Percentiles rank a stretch among this genome's conserved stretches.
Evolutionary conservation across 2,797 vertebrate genomes (phyloP).

Genomic region (Cetoscarus ocellatus): DNA sequence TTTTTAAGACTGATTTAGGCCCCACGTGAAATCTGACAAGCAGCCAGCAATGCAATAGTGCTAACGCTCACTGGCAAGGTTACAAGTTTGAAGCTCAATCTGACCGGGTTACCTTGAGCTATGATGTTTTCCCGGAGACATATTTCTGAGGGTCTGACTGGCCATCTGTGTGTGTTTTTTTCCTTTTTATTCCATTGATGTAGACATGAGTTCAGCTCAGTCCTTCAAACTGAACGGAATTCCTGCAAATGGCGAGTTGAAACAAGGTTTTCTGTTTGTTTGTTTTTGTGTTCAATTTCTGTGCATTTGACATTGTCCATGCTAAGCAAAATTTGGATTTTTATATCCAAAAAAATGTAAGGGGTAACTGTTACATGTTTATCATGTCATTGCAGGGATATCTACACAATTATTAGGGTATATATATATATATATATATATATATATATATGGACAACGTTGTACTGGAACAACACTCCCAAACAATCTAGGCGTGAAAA

Average conservation of each 20-base stretch:
- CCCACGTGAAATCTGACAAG: constrained; percentile 11
- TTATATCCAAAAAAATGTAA: too few relatives aligned
- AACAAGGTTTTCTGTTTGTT: too few relatives aligned
- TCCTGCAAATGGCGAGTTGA: not conserved
- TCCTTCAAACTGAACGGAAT: constrained; percentile 6
- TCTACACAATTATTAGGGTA: too few relatives aligned
- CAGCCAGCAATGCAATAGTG: not conserved
- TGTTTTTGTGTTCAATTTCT: too few relatives aligned
- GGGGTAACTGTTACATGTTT: too few relatives aligned
- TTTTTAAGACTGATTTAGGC: constrained; percentile 15
- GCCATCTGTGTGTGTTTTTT: not conserved
- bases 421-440: too few relatives aligned
- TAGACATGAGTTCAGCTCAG: not conserved
- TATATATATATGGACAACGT: too few relatives aligned
- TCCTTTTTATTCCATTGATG: not conserved
- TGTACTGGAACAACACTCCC: too few relatives aligned
- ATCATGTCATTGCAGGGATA: too few relatives aligned
- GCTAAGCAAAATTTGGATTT: too few relatives aligned
- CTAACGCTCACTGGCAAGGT: not conserved
- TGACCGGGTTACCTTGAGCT: constrained; percentile 9
- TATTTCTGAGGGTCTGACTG: constrained; percentile 10
- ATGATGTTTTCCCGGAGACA: not conserved
- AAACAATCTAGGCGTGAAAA: too few relatives aligned
- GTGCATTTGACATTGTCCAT: too few relatives aligned
- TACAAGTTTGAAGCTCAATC: constrained; percentile 1